Conservation (phyloP, 2,113 vertebrate genomes). For the Nipponia nippon region DNA sequence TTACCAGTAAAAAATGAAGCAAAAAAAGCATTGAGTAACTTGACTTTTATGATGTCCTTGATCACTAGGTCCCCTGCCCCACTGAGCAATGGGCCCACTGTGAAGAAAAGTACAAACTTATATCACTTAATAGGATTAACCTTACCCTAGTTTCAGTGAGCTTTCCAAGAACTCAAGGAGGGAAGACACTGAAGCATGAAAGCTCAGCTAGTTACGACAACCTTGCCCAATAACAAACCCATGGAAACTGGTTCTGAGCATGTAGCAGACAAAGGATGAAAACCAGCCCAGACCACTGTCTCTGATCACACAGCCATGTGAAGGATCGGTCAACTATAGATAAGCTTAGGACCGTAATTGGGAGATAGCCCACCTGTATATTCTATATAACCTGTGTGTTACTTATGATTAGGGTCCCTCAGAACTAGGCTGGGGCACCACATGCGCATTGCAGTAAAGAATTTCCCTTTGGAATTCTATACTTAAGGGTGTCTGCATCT, state of each 20-base stretch:
- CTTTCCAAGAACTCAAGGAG: background rate
- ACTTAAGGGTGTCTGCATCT: background rate
- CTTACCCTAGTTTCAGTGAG: background rate
- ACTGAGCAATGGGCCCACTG: background rate
- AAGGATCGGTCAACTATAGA: background rate
- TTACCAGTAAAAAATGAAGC: background rate
- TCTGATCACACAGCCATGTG: background rate
- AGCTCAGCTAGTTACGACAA: background rate
- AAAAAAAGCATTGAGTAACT: background rate
- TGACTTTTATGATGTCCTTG: background rate
- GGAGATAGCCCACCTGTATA: background rate
- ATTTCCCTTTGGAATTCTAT: background rate
- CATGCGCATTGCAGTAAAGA: background rate
- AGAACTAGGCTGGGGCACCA: background rate
- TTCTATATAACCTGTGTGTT: background rate
- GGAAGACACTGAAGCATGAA: background rate
- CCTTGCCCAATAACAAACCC: background rate
- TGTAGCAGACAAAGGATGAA: background rate
- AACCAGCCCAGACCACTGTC: background rate
- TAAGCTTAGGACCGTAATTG: background rate
- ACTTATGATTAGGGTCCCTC: background rate
- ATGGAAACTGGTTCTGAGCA: background rate
- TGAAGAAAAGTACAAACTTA: background rate
- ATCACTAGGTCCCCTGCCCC: background rate
- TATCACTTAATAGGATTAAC: background rate